Evolutionary conservation across 2,113 vertebrate genomes (phyloP), one percentile per base, ranked within the genome.

Genomic region (Aphyosemion australe): DNA sequence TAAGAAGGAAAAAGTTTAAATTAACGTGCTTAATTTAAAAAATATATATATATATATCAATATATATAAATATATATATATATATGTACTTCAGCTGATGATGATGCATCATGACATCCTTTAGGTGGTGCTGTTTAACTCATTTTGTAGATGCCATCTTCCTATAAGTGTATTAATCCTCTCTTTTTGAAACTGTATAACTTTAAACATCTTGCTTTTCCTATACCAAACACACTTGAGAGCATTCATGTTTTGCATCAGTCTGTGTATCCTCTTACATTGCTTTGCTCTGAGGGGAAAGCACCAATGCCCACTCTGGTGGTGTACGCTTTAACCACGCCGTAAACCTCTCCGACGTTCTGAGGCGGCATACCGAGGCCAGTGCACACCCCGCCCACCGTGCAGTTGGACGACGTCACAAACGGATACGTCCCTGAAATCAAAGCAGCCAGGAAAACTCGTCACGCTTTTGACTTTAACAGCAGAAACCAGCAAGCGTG

Each of bases 341-440:
- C 97, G 0, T 95, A 99, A 5, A 99, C 96, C 72, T 97, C 93
- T 0, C 96, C 97, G 0, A 99, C 91, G 0, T 98, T 98, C 61
- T 96, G 95, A 0, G 97, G 97, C 0, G 97, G 96, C 94, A 99
- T 98, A 41, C 96, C 97, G 72, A 99, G 88, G 0, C 97, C 97
- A 0, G 96, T 99, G 61, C 97, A 99, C 43, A 98, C 97, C 2
- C 97, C 97, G 46, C 97, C 97, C 80, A 98, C 96, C 0, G 97
- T 98, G 82, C 96, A 98, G 91, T 99, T 99, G 26, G 97, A 99
- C 4, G 97, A 99, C 1, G 97, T 99, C 81, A 99, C 97, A 66
- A 98, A 98, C 6, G 96, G 97, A 18, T 99, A 99, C 0, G 97
- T 99, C 15, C 97, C 97, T 98, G 83, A 37, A 89, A 85, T 0